phyloP scores from a whole-genome alignment of 2,888 invertebrate species.

The Tortrix viridana region DNA sequence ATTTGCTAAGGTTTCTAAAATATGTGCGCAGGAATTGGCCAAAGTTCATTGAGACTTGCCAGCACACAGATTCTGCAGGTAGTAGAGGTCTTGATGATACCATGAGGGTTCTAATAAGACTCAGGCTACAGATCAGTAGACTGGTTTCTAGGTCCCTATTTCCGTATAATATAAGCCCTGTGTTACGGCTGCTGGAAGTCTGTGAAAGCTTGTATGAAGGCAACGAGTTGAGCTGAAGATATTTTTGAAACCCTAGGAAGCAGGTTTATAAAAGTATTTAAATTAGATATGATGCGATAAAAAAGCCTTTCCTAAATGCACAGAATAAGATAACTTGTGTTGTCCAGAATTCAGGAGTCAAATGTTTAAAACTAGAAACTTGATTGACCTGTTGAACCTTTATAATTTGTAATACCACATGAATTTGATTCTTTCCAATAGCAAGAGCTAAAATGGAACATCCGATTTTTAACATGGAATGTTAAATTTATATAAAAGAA shows the following conservation, averaged over 20 bases:
- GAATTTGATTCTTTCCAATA: no score
- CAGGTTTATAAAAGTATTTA: no score
- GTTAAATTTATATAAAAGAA: no score
- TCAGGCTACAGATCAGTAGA: constrained; percentile 91
- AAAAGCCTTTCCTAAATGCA: no score
- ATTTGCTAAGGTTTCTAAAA: constrained; percentile 92
- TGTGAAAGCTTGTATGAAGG: constrained; percentile 94
- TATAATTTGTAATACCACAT: no score
- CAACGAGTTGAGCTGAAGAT: constrained; percentile 89
- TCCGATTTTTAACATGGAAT: no score
- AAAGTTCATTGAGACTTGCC: constrained; percentile 91
- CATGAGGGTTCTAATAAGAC: constrained; percentile 91
- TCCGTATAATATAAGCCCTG: constrained; percentile 95
- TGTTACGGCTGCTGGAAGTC: constrained; percentile 91
- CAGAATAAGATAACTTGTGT: no score
- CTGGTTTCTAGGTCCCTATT: constrained; percentile 92
- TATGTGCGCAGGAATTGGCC: constrained; percentile 93
- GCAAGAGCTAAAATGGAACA: no score
- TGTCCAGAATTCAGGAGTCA: no score
- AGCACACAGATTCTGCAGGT: constrained; percentile 83
- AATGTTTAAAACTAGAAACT: no score
- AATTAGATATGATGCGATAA: no score
- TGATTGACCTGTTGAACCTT: no score
- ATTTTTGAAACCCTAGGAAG: neutral
- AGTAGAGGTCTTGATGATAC: constrained; percentile 89